Evolutionary conservation across 2,797 vertebrate genomes (phyloP).

Genomic region (Scolopax rusticola): DNA sequence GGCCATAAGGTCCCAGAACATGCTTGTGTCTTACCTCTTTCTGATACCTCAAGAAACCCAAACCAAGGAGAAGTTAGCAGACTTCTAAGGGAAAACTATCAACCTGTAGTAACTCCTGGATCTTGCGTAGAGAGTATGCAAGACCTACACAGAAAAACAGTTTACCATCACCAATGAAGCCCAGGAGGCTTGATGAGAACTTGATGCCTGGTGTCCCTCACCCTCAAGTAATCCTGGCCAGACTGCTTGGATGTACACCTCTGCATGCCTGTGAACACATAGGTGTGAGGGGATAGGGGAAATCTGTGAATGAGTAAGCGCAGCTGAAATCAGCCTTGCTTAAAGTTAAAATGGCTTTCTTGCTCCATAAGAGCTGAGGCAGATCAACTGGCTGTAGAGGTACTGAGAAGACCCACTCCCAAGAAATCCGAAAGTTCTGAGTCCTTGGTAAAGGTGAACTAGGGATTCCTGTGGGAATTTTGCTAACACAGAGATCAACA

Average conservation of each 20-base stretch:
- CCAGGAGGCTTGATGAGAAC: background rate
- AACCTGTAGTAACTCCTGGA: background rate
- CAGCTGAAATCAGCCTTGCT: background rate
- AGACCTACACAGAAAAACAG: background rate
- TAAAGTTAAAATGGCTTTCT: background rate
- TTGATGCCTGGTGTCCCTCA: background rate
- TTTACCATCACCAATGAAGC: background rate
- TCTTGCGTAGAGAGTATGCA: background rate
- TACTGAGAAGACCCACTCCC: background rate
- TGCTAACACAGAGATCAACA: background rate
- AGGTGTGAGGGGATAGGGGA: background rate
- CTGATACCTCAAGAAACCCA: background rate
- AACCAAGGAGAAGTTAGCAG: background rate
- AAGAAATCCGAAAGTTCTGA: background rate
- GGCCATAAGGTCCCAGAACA: background rate
- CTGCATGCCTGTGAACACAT: rapidly evolving
- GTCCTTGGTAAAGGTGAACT: background rate
- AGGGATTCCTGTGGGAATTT: background rate
- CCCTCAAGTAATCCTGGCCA: background rate
- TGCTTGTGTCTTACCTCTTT: background rate
- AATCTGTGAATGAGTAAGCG: background rate
- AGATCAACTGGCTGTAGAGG: background rate
- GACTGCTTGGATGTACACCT: background rate
- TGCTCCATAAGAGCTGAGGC: background rate
- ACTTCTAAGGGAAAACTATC: background rate